These are phyloP conservation scores for Eremophila alpestris DNA, from an alignment of 2,797 vertebrate species.

Conservation along the genomic window DNA sequence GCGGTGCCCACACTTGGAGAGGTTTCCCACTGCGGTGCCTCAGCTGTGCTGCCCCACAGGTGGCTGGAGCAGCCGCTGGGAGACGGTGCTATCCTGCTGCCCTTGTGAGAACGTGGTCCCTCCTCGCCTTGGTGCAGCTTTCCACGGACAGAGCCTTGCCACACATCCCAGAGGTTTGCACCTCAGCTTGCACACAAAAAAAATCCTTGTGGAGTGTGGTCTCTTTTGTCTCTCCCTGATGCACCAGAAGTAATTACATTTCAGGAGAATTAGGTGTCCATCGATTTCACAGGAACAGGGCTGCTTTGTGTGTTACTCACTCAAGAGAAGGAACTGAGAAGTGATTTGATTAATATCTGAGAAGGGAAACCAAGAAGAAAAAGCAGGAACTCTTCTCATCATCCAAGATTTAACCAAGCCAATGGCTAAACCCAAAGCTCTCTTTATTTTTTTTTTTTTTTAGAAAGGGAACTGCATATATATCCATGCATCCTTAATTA, in stretches of 20 bases:
- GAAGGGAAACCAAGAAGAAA: not conserved
- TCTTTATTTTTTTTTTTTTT: too few relatives aligned
- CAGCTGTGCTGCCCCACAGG: not conserved
- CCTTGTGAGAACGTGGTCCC: rapidly evolving
- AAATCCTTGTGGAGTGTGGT: not conserved
- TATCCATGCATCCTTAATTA: not conserved
- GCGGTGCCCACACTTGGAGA: rapidly evolving
- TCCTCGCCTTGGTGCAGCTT: not conserved
- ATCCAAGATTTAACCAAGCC: not conserved
- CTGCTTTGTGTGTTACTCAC: not conserved
- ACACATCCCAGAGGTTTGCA: not conserved
- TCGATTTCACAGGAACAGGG: not conserved
- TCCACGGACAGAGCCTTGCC: not conserved
- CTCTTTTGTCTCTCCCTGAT: not conserved
- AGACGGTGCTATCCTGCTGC: not conserved
- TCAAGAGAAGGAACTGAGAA: not conserved
- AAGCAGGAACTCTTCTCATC: not conserved
- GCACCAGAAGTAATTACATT: not conserved
- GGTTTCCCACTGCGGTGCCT: not conserved
- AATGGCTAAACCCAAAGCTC: not conserved
- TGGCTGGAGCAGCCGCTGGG: not conserved
- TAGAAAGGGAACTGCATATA: rapidly evolving
- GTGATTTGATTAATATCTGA: not conserved
- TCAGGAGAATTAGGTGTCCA: not conserved
- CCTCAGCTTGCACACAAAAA: not conserved